Base-by-base conservation (phyloP, 1,140 invertebrate species). In the Aphelenchoides besseyi region DNA sequence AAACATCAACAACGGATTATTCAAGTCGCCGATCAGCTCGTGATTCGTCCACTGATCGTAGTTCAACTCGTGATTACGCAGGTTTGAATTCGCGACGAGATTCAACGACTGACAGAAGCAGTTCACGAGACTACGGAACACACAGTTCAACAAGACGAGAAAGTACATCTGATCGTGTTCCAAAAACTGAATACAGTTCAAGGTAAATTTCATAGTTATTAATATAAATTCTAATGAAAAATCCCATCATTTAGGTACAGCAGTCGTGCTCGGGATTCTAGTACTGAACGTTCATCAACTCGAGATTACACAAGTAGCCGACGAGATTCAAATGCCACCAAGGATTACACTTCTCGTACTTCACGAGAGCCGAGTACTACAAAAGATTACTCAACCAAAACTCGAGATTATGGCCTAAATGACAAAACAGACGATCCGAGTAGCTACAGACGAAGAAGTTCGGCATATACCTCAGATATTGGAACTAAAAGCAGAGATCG, bases 381-480 rank as follows among this genome's bases (percentile, higher is more conserved):
- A 12, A 48, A 23, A 48, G 41, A 12, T 48, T 48, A 48, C 41
- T 16, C 41, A 23, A 16, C 41, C 41, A 48, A 23, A 12, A 48
- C 41, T 48, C 41, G 41, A 23, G 23, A 48, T 23, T 48, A 48
- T 23, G 41, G 41, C 41, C 41, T 48, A 23, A 48, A 23, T 33
- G 55, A 59, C 55, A 59, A 59, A 59, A 59, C 55, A 33, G 41
- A 48, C 41, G 41, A 48, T 23, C 23, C 55, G 12, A 59, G 5
- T 33, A 23, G 18, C 18, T 59, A 59, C 55, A 28, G 55, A 8
- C 55, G 5, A 23, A 5, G 55, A 59, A 59, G 55, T 33, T 59
- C 55, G 26, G 55, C 55, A 23, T 59, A 59, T 23, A 59, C 5
- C 55, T 59, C 18, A 28, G 55, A 59, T 59, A 29, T 18, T 8